Conservation (phyloP, 2,888 invertebrate species). For the Anaspis maculata region DNA sequence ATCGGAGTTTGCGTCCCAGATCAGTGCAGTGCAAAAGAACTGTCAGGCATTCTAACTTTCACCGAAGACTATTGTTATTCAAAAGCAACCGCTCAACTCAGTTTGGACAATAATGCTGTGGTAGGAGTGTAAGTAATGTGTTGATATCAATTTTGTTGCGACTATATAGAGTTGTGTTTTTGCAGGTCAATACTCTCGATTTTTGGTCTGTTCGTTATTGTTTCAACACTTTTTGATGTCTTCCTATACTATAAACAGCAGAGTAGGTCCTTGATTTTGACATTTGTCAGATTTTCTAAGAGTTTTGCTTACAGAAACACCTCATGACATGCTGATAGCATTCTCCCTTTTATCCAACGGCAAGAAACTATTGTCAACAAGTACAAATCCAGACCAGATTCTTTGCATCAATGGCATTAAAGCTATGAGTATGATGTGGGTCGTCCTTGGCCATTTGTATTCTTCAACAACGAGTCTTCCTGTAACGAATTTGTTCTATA, state of each 20-base stretch:
- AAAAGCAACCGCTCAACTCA: background rate
- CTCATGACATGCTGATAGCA: too few species aligned
- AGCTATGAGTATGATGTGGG: constrained; percentile 1
- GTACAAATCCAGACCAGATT: background rate
- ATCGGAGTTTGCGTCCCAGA: background rate
- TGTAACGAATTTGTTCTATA: background rate
- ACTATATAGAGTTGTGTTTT: background rate
- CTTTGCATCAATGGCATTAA: background rate
- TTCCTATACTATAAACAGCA: background rate
- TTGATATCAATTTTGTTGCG: background rate
- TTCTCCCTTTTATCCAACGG: constrained; percentile 1
- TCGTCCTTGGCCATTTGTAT: background rate
- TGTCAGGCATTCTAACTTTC: background rate
- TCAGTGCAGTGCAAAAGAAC: background rate
- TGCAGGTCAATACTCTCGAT: background rate
- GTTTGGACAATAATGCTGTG: background rate
- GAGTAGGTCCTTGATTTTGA: background rate
- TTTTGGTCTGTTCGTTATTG: background rate
- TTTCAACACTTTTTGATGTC: background rate
- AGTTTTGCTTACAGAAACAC: too few species aligned
- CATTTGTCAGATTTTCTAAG: too few species aligned
- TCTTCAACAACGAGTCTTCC: too few species aligned
- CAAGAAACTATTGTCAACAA: background rate
- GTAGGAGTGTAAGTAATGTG: background rate
- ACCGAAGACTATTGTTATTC: background rate